Base-by-base conservation (phyloP, 2,797 vertebrate genomes). In the Epinephelus malabaricus region DNA sequence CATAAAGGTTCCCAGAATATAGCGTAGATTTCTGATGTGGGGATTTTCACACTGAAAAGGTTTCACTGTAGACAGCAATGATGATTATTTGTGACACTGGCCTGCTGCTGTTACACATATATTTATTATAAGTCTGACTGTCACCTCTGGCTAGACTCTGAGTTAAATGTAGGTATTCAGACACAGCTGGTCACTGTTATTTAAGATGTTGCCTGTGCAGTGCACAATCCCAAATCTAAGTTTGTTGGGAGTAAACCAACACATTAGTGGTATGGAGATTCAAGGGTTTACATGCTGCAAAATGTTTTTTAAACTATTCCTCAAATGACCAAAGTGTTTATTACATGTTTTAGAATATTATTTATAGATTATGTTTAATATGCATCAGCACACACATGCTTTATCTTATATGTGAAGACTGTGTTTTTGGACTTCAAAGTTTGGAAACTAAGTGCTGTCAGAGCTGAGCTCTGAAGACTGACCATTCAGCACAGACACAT, bases 31-130 rank as follows among this genome's bases (percentile, higher is more conserved):
- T 81, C 19, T 55, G 25, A 54, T 30, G 63, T 47, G 84, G 88
- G 89, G 79, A 84, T 83, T 93, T 88, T 88, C 90, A 87, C 27
- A 7, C 59, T 77, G 38, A 65, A 61, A 76, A 64, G 49, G n/a
- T 72, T 40, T 49, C 6, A 12, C 64, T 73, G 7, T 51, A 75
- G 76, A 76, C 51, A 50, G 14, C 60, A 43, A 65, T 76, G 65
- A 84, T 80, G 46, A 79, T 82, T 53, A 61, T 69, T 56, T 49
- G 69, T n/a, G 46, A 40, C 40, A 10, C 49, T 18, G 8, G 3
- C 38, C 46, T 25, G n/a, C 8, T 40, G 50, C 25, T 72, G 38
- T n/a, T 71, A 9, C 34, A 54, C 72, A 43, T 70, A 5, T 80
- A 38, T 77, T 72, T 75, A 66, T 58, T 62, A 49, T 71, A 45